phyloP scores from a whole-genome alignment of 2,797 vertebrate genomes.

The Prunella strophiata region DNA sequence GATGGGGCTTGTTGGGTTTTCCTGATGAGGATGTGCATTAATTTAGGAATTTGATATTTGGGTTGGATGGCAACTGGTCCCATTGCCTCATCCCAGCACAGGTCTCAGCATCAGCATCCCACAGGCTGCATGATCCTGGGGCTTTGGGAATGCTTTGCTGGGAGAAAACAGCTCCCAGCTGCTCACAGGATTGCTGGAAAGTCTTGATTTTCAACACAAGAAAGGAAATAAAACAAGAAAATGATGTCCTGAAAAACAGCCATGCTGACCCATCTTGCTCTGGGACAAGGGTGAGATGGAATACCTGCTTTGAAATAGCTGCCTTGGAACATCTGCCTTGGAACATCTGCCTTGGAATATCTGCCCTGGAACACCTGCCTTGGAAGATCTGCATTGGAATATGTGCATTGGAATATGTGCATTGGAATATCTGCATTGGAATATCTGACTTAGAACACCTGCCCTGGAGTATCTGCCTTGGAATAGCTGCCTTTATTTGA shows the following conservation, averaged over 20 bases:
- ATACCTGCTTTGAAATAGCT: accelerated
- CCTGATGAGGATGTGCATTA: background rate
- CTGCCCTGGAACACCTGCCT: background rate
- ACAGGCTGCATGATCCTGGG: accelerated
- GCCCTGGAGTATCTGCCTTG: background rate
- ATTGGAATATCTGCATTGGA: no score
- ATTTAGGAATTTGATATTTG: background rate
- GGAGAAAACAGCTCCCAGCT: background rate
- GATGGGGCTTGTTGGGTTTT: background rate
- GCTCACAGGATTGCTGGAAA: background rate
- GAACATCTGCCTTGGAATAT: accelerated
- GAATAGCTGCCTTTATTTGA: background rate
- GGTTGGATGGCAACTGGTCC: background rate
- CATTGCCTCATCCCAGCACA: background rate
- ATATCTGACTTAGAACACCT: no score
- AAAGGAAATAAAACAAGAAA: background rate
- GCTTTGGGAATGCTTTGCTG: background rate
- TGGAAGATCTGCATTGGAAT: background rate
- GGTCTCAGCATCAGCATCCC: background rate
- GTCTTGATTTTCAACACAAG: background rate
- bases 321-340: accelerated
- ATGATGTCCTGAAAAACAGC: background rate
- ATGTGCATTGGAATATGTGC: background rate
- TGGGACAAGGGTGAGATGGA: background rate
- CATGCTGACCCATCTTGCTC: background rate